phyloP scores from a whole-genome alignment of 2,888 invertebrate genomes.

The Agriopis aurantiaria region DNA sequence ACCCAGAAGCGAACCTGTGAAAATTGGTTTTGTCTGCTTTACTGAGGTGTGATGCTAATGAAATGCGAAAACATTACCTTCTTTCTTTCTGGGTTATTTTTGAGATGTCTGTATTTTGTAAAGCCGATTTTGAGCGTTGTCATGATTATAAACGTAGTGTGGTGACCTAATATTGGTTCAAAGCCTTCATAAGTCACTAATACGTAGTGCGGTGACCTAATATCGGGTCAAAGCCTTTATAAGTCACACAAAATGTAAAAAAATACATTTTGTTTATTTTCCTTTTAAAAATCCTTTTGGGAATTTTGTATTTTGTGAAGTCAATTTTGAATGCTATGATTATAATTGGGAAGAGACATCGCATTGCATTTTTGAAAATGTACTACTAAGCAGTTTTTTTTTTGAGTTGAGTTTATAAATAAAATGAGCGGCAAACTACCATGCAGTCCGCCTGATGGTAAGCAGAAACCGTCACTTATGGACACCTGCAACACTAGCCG shows the following conservation, averaged over 20 bases:
- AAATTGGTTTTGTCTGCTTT: constrained; percentile 36
- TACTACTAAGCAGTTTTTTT: too few relatives aligned
- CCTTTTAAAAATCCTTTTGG: too few relatives aligned
- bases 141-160: neutral
- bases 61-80: constrained; percentile 13
- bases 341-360: neutral
- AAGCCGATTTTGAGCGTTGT: neutral
- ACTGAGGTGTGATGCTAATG: constrained; percentile 24
- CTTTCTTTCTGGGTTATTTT: constrained; percentile 20
- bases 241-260: neutral
- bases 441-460: too few relatives aligned
- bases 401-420: too few relatives aligned
- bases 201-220: constrained; percentile 5
- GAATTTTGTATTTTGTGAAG: neutral
- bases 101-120: constrained; percentile 5
- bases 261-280: too few relatives aligned
- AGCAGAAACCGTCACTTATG: too few relatives aligned
- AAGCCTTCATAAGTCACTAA: neutral
- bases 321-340: neutral
- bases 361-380: too few relatives aligned
- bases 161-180: constrained; percentile 16
- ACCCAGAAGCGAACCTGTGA: constrained; percentile 38
- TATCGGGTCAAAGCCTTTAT: constrained; percentile 6
- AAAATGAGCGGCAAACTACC: too few relatives aligned
- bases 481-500: too few relatives aligned